Base-by-base conservation (phyloP, 2,113 vertebrate species). In the Alexandromys fortis region DNA sequence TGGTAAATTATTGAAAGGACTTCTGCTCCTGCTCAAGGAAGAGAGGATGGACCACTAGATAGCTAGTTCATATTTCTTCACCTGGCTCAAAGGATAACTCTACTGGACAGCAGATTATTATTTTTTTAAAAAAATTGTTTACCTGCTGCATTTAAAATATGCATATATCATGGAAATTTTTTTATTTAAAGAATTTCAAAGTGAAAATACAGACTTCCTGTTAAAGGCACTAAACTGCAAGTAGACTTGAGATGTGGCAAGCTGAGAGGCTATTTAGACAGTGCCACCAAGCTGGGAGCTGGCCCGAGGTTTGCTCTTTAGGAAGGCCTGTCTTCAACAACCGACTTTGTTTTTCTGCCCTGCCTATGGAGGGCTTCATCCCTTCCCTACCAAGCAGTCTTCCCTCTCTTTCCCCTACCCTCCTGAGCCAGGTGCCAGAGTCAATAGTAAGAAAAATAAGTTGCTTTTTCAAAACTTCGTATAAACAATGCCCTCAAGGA, bases 401-500 rank as follows among this genome's bases (percentile, higher is more conserved):
- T 7, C 58, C 28, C 24, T 24, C 24, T 38, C 16, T 26, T 38
- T 63, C 47, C 58, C 55, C n/a, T 38, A 33, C 12, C 49, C 72
- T 86, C 49, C 47, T 67, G 75, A 93, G 47, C 49, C 78, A 79
- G 83, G 49, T 79, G 65, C 52, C 82, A 38, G 45, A 67, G 61
- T 76, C 94, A 92, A 90, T 61, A 58, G 17, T 79, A 55, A 75
- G 47, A 55, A 92, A 90, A 55, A 47, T 72, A 33, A 75, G n/a
- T 70, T 77, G 45, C 58, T 91, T 42, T 85, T 90, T 42, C 91
- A 13, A 55, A 89, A 30, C 45, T 55, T 94, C 70, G 12, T 35
- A 72, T 81, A 93, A 97, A 93, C 63, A 89, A 87, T 52, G 92
- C 58, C 83, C 28, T 65, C 85, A 21, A 78, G 79, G 72, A 85